Evolutionary conservation across 2,888 invertebrate genomes (phyloP), one percentile per base, ranked within the genome.

Genomic region (Tryphoninae sp.): DNA sequence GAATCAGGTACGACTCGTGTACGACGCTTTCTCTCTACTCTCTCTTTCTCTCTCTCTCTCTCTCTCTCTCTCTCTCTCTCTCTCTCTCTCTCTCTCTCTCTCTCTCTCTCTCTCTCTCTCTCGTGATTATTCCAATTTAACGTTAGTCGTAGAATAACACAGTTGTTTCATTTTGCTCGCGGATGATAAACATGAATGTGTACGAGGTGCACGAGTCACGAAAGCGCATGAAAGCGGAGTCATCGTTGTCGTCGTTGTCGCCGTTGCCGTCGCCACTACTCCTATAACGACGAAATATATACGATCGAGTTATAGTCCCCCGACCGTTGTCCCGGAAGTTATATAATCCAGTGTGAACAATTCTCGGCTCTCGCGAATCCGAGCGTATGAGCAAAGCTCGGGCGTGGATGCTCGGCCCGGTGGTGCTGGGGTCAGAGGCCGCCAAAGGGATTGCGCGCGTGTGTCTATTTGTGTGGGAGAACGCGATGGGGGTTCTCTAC

Each of bases 1-100:
- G 95, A 33, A 95, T 95, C 87, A 95, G 94, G 94, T 94, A 88
- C 89, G 85, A 42, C 33, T 6, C 33, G 26, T 26, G 26, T 26
- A 3, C 26, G 2, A 26, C 26, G 26, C 2, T 33, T 33, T 33
- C 6, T 33, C 33, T 33, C 33, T 33, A 19, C 19, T 19, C 4
- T 26, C 26, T 26, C 26, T 26, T 3, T 26, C 26, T 26, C 26
- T 26, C 26, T 26, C 26, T 26, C 26, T 64, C 45, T 42, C 22
- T 9, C 7, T 8, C 58, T 49, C 11, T 51, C 51, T 51, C n/a
- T 58, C 58, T 58, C 23, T 9, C 33, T 33, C 6, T 33, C 33
- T 33, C 33, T 33, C 49, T 49, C n/a, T 58, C 58, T 58, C 23
- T 9, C 26, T n/a, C n/a, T n/a, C 11, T n/a, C 49, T 8, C n/a